Evolutionary conservation across 1,140 invertebrate genomes (phyloP).

Genomic region (Tribolium castaneum): DNA sequence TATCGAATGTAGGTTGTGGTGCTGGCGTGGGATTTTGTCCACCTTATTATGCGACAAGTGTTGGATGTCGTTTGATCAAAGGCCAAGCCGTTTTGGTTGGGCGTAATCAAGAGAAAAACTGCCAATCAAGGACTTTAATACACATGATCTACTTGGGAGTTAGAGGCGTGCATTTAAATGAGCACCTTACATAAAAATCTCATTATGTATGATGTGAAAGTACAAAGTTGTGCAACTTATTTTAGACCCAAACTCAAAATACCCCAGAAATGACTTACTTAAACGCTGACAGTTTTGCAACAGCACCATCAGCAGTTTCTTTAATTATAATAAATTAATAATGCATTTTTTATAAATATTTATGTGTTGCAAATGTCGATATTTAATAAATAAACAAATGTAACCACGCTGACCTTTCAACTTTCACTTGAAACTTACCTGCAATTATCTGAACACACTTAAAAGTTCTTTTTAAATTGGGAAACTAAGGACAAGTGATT

Average conservation of each 20-base stretch:
- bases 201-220: slow-evolving; percentile 16
- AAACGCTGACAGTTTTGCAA: not conserved
- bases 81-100: slow-evolving; percentile 22
- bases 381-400: slow-evolving; percentile 23
- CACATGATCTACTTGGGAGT: slow-evolving; percentile 14
- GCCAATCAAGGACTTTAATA: slow-evolving; percentile 12
- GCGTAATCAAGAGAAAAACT: slow-evolving; percentile 7
- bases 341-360: slow-evolving; percentile 28
- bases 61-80: slow-evolving; percentile 40
- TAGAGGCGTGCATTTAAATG: slow-evolving; percentile 13
- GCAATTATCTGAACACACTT: slow-evolving; percentile 3
- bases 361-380: slow-evolving; percentile 32
- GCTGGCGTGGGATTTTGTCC: slow-evolving; percentile 39
- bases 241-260: not conserved
- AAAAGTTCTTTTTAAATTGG: slow-evolving; percentile 21
- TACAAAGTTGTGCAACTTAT: not conserved
- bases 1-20: slow-evolving; percentile 38
- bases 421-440: slow-evolving; percentile 21
- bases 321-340: slow-evolving; percentile 9
- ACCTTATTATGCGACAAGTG: slow-evolving; percentile 35
- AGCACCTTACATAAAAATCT: slow-evolving; percentile 5
- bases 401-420: slow-evolving; percentile 15
- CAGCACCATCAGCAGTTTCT: slow-evolving; percentile 12
- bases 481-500: slow-evolving; percentile 9
- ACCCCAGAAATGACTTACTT: not conserved